These are phyloP conservation scores for Atta cephalotes DNA, from an alignment of 1,140 invertebrate species.

Conservation along the genomic window DNA sequence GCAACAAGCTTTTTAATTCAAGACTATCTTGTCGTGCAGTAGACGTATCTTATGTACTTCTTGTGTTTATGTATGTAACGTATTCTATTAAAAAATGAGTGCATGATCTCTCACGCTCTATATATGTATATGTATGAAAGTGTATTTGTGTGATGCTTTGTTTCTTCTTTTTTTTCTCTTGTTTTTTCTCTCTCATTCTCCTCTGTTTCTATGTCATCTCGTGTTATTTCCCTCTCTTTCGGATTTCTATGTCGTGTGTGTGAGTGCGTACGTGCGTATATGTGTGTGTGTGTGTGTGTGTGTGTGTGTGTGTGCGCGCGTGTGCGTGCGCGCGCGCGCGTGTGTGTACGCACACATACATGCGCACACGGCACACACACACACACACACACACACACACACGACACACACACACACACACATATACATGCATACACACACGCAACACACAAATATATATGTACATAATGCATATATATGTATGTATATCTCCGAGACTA, in stretches of 20 bases:
- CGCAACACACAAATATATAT: background rate
- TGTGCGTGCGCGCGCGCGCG: too few relatives aligned
- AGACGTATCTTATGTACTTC: conserved; percentile 70
- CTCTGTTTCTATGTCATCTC: background rate
- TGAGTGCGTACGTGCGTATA: too few relatives aligned
- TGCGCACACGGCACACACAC: too few relatives aligned
- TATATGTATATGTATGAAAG: conserved; percentile 37
- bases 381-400: too few relatives aligned
- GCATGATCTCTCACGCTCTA: conserved; percentile 66
- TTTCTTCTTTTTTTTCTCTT: conserved; percentile 58
- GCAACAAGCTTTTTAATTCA: conserved; percentile 33
- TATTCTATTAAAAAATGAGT: conserved; percentile 78
- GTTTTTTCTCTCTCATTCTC: conserved; percentile 36
- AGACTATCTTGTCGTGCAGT: conserved; percentile 77
- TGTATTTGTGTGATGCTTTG: conserved; percentile 73
- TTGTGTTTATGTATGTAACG: conserved; percentile 69
- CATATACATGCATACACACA: background rate
- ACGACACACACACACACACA: too few relatives aligned
- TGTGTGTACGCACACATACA: too few relatives aligned
- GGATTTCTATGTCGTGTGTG: background rate
- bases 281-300: too few relatives aligned
- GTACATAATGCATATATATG: too few relatives aligned
- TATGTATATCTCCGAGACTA: background rate
- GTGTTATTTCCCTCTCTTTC: conserved; percentile 31
- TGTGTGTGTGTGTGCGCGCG: too few relatives aligned